Evolutionary conservation across 2,113 vertebrate genomes (phyloP).

Genomic region (Ophthalmolycus amberensis): DNA sequence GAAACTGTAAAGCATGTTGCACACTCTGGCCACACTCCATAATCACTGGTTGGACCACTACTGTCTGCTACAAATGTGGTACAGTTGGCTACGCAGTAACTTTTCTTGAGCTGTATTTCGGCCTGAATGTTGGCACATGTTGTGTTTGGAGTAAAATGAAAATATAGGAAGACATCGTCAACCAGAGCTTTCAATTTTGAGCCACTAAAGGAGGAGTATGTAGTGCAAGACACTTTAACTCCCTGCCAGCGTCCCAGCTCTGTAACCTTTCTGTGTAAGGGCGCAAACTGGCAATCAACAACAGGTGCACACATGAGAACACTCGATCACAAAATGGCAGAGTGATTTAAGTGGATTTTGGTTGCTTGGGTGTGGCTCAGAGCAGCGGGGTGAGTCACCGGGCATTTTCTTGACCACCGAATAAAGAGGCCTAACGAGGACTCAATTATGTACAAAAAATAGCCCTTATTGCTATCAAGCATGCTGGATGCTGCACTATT

Average conservation of each 20-base stretch:
- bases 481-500: constrained; percentile 9
- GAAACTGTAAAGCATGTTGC: constrained; percentile 47
- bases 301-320: constrained; percentile 52
- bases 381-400: constrained; percentile 58
- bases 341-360: constrained; percentile 56
- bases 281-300: constrained; percentile 5
- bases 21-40: constrained; percentile 41
- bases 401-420: constrained; percentile 50
- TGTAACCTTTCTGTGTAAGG: not conserved
- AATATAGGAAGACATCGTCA: too few species aligned
- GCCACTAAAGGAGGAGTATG: too few species aligned
- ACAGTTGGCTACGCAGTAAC: constrained; percentile 1
- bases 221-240: not conserved
- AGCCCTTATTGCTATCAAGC: constrained; percentile 11
- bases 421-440: constrained; percentile 47
- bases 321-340: constrained; percentile 26
- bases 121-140: not conserved
- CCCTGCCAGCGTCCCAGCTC: not conserved
- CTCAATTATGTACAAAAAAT: constrained; percentile 25
- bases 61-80: constrained; percentile 19
- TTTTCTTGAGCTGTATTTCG: constrained; percentile 5
- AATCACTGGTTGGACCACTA: constrained; percentile 38
- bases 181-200: not conserved
- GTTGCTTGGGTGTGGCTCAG: constrained; percentile 58
- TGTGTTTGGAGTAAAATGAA: not conserved